A percentile compares a stretch with the other conserved stretches of the same genome.
Conservation (phyloP, 1,140 invertebrate species). For the Brachionus plicatilis region DNA sequence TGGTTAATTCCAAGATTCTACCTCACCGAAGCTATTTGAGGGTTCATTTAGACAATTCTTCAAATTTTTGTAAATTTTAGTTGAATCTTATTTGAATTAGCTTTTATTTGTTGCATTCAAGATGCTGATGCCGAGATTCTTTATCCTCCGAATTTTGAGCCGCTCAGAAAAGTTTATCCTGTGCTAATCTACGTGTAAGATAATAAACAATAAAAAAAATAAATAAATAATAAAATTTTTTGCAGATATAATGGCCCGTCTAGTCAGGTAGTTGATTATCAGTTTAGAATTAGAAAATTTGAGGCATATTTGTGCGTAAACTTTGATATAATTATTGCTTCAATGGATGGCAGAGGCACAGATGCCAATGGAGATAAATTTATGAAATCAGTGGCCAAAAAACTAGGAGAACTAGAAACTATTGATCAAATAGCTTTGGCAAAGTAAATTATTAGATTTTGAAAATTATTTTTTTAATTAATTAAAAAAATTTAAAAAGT, state of each 20-base stretch:
- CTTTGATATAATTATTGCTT: background rate
- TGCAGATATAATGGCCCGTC: slow-evolving; percentile 23
- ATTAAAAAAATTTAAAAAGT: background rate
- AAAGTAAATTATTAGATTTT: background rate
- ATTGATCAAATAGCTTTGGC: slow-evolving; percentile 25
- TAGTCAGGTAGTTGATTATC: slow-evolving; percentile 27
- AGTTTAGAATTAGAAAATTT: slow-evolving; percentile 26
- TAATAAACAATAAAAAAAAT: background rate
- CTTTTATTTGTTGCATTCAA: background rate
- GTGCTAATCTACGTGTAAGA: slow-evolving; percentile 36
- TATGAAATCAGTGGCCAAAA: slow-evolving; percentile 29
- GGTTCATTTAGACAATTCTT: slow-evolving; percentile 24
- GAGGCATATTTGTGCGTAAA: slow-evolving; percentile 13
- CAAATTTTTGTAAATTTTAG: slow-evolving; percentile 4
- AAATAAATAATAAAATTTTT: background rate
- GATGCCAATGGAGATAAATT: slow-evolving; percentile 18
- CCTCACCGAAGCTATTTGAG: slow-evolving; percentile 18
- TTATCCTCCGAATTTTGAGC: slow-evolving; percentile 24
- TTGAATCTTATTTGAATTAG: background rate
- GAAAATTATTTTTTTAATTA: background rate
- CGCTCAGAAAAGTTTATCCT: slow-evolving; percentile 4
- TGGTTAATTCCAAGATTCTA: slow-evolving; percentile 9
- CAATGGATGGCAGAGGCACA: slow-evolving; percentile 38
- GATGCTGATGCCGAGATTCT: slow-evolving; percentile 36
- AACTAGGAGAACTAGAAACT: slow-evolving; percentile 9